Conservation (phyloP, 2,797 vertebrate genomes). For the Leptatherina wallacei region DNA sequence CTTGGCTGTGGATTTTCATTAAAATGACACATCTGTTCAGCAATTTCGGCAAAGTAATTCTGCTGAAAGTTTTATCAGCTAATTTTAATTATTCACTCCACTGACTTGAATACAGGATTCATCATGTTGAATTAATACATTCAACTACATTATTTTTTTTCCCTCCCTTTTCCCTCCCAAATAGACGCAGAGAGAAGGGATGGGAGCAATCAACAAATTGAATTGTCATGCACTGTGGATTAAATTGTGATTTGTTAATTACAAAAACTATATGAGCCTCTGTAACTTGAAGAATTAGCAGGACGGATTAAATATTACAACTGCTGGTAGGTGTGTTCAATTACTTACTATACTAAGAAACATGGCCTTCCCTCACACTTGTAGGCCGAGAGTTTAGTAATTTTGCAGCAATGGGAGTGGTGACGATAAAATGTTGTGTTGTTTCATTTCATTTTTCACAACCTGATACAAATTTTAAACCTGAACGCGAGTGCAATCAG, state of each 20-base stretch:
- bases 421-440: neutral
- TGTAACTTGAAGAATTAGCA: slow-evolving; percentile 90
- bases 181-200: slow-evolving; percentile 80
- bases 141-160: slow-evolving; percentile 89
- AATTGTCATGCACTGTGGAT: slow-evolving; percentile 99
- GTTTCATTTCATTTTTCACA: neutral
- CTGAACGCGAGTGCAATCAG: slow-evolving; percentile 32
- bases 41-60: slow-evolving; percentile 99
- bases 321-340: slow-evolving; percentile 43
- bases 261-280: slow-evolving; percentile 89
- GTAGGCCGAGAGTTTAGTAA: slow-evolving; percentile 6
- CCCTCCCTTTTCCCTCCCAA: slow-evolving; percentile 78
- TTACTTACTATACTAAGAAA: slow-evolving; percentile 11
- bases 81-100: slow-evolving; percentile 99
- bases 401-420: slow-evolving; percentile 3
- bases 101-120: slow-evolving; percentile 99
- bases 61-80: slow-evolving; percentile 99
- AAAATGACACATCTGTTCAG: slow-evolving; percentile 99
- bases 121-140: slow-evolving; percentile 99
- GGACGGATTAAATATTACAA: slow-evolving; percentile 85
- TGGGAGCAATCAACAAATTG: slow-evolving; percentile 96
- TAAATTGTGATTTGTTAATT: slow-evolving; percentile 99
- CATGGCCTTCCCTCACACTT: neutral
- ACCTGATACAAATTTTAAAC: slow-evolving; percentile 28
- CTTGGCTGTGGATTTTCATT: slow-evolving; percentile 99